Conservation (phyloP, 2,113 vertebrate genomes). For the Scytalopus superciliaris region DNA sequence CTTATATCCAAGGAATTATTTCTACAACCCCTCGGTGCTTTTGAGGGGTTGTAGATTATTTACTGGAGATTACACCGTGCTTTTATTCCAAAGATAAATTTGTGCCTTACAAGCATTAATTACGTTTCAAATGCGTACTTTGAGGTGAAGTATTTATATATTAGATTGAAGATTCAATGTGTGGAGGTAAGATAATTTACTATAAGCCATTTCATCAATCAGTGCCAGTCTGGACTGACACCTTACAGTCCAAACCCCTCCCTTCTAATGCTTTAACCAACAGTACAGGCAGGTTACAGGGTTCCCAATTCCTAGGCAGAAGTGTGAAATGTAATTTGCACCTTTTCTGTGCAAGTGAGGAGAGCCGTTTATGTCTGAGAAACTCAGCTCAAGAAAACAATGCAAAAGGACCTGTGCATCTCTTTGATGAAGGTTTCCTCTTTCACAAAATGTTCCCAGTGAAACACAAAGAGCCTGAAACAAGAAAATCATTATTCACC, state of each 20-base stretch:
- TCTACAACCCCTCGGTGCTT: neutral
- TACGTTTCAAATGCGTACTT: neutral
- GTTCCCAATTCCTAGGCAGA: neutral
- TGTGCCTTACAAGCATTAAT: constrained; percentile 23
- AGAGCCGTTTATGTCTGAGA: neutral
- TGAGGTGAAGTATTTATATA: constrained; percentile 8
- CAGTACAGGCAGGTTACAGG: neutral
- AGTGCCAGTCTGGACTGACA: constrained; percentile 1
- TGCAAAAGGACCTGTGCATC: neutral
- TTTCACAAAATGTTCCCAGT: neutral
- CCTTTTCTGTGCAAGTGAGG: neutral
- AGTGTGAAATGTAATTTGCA: constrained; percentile 60
- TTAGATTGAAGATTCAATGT: constrained; percentile 26
- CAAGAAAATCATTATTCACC: neutral
- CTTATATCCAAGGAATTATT: neutral
- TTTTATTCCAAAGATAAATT: constrained; percentile 15
- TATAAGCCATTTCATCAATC: neutral
- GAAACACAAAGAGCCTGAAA: neutral
- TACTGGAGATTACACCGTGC: neutral
- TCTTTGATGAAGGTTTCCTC: neutral
- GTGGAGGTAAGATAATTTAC: constrained; percentile 10
- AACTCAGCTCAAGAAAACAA: constrained; percentile 9
- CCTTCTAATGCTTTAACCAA: constrained; percentile 17
- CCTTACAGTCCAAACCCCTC: neutral
- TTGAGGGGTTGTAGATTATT: neutral